Base-by-base conservation (phyloP, 37 sponge, comb jelly and placozoan species). In the Mnemiopsis leidyi region DNA sequence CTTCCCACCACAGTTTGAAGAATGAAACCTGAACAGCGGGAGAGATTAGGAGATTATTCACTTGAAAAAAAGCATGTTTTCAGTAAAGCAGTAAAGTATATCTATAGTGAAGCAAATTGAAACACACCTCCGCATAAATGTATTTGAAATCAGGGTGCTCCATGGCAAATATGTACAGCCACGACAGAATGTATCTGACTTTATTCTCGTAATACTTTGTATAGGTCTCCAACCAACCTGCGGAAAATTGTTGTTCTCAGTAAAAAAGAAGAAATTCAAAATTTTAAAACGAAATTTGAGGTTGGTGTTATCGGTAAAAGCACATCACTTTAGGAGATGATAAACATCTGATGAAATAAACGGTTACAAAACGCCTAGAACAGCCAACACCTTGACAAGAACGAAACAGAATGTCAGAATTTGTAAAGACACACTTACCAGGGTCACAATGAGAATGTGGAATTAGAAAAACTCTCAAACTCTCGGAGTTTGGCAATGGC, bases 41-140 rank as follows among this genome's bases (percentile, higher is more conserved):
- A 67, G 68, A 67, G 68, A 67, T 67, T 67, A 67, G 13, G 68
- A 67, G 20, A 67, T 67, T 67, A 20, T n/a, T n/a, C n/a, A n/a
- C n/a, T n/a, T n/a, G n/a, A n/a, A n/a, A n/a, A n/a, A n/a, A n/a
- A n/a, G n/a, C n/a, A n/a, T n/a, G n/a, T n/a, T n/a, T n/a, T n/a
- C n/a, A n/a, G n/a, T n/a, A n/a, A n/a, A n/a, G n/a, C n/a, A n/a
- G n/a, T n/a, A n/a, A n/a, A n/a, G n/a, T n/a, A n/a, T n/a, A n/a
- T n/a, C n/a, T n/a, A n/a, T n/a, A n/a, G n/a, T n/a, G n/a, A n/a
- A n/a, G n/a, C n/a, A n/a, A n/a, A n/a, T n/a, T n/a, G n/a, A n/a
- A 69, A 69, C 36, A 33, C 21, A 79, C 82, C 82, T 79, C 82
- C 32, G 82, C 82, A 29, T 79, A 79, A 32, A 79, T 79, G 82